phyloP scores from a whole-genome alignment of 1,140 invertebrate species.

The Gryllus bimaculatus region DNA sequence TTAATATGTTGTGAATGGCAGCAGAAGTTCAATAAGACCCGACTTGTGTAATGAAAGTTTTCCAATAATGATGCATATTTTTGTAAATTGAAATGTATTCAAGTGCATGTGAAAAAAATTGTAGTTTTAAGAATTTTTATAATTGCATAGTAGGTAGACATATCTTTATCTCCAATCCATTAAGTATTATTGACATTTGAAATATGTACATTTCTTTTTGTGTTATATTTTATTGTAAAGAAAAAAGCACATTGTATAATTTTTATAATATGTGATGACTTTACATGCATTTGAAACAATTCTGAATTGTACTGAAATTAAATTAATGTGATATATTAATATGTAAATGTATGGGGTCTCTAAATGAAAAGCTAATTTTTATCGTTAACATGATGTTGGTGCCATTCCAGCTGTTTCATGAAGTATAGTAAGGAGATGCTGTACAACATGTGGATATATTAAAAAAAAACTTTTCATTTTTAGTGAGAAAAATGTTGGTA shows the following conservation, averaged over 20 bases:
- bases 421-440: not conserved
- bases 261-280: not conserved
- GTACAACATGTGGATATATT: not conserved
- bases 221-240: slow-evolving; percentile 3
- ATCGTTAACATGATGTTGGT: not conserved
- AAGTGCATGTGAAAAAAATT: not conserved
- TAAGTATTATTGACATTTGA: not conserved
- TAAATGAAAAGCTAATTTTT: not conserved
- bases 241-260: not conserved
- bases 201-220: not conserved
- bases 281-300: not conserved
- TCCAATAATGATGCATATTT: not conserved
- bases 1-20: not conserved
- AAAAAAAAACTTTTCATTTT: not conserved
- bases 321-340: not conserved
- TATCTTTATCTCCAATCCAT: not conserved
- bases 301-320: not conserved
- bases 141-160: not conserved
- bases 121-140: not conserved
- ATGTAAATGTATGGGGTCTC: not conserved
- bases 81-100: not conserved
- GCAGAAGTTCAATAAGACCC: not conserved
- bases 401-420: not conserved
- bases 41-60: not conserved
- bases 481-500: not conserved